Evolutionary conservation across 2,888 invertebrate species (phyloP).

Genomic region (Pollenia angustigena): DNA sequence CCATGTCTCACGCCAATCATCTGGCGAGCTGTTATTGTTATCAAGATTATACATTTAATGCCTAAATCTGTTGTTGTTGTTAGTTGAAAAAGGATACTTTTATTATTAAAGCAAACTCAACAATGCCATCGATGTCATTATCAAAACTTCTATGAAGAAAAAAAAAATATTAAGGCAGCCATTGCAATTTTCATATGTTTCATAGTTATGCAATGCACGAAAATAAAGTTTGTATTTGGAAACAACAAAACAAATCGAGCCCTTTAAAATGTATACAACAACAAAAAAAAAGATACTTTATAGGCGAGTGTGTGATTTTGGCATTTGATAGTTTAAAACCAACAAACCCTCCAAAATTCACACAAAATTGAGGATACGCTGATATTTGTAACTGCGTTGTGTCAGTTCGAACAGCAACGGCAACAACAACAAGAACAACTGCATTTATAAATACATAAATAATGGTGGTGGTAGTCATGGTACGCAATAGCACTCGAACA

Average conservation of each 20-base stretch:
- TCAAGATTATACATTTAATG: slow-evolving; percentile 71
- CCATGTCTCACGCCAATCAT: slow-evolving; percentile 74
- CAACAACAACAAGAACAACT: slow-evolving; percentile 26
- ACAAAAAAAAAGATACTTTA: neutral
- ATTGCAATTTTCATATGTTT: slow-evolving; percentile 60
- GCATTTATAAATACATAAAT: slow-evolving; percentile 40
- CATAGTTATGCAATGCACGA: slow-evolving; percentile 61
- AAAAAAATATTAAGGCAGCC: slow-evolving; percentile 57
- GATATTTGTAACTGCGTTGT: slow-evolving; percentile 23
- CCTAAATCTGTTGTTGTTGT: slow-evolving; percentile 62
- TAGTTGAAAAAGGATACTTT: slow-evolving; percentile 70
- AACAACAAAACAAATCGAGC: slow-evolving; percentile 52
- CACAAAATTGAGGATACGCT: slow-evolving; percentile 50
- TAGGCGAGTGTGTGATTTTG: slow-evolving; percentile 5
- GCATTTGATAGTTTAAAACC: slow-evolving; percentile 65
- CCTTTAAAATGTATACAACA: slow-evolving; percentile 15
- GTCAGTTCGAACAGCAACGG: neutral
- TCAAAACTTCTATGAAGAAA: slow-evolving; percentile 45
- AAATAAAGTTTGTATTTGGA: slow-evolving; percentile 47
- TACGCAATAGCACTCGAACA: slow-evolving; percentile 51
- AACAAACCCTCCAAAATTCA: slow-evolving; percentile 71
- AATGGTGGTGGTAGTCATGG: slow-evolving; percentile 47
- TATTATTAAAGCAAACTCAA: slow-evolving; percentile 52
- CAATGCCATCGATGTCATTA: slow-evolving; percentile 48
- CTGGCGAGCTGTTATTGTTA: slow-evolving; percentile 70